phyloP scores from a whole-genome alignment of 2,797 vertebrate genomes.

The Chanos chanos region DNA sequence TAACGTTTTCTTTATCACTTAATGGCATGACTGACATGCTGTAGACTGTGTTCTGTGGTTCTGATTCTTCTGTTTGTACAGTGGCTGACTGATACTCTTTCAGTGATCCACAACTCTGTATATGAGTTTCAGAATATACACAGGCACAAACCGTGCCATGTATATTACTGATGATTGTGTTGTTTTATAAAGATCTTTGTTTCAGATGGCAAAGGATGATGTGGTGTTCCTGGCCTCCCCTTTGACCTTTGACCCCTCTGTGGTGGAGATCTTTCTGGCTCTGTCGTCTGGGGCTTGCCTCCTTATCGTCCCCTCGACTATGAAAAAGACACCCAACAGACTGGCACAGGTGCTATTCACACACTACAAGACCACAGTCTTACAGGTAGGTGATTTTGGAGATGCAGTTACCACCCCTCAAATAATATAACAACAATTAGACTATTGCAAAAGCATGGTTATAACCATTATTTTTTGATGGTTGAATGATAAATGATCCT shows the following conservation, averaged over 20 bases:
- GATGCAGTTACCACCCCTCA: no score
- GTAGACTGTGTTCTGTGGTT: not conserved
- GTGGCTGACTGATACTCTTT: not conserved
- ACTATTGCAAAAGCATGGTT: no score
- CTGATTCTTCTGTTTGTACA: not conserved
- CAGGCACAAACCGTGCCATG: no score
- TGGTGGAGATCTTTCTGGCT: conserved; percentile 89
- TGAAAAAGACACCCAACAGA: conserved; percentile 80
- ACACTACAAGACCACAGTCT: conserved; percentile 77
- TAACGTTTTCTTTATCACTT: not conserved
- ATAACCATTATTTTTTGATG: no score
- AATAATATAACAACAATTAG: no score
- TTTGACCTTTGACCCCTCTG: conserved; percentile 94
- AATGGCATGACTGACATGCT: no score
- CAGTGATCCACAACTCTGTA: no score
- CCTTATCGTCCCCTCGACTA: conserved; percentile 75
- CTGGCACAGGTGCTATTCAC: conserved; percentile 78
- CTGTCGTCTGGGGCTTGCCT: conserved; percentile 86
- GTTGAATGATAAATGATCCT: no score
- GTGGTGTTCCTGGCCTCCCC: conserved; percentile 88
- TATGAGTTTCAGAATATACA: no score
- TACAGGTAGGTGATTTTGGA: conserved; percentile 75
- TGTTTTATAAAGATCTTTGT: conserved; percentile 74
- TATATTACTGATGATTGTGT: no score
- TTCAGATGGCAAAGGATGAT: conserved; percentile 80